phyloP scores from a whole-genome alignment of 92 coral and sea anemone species.

The Zoanthus sociatus region DNA sequence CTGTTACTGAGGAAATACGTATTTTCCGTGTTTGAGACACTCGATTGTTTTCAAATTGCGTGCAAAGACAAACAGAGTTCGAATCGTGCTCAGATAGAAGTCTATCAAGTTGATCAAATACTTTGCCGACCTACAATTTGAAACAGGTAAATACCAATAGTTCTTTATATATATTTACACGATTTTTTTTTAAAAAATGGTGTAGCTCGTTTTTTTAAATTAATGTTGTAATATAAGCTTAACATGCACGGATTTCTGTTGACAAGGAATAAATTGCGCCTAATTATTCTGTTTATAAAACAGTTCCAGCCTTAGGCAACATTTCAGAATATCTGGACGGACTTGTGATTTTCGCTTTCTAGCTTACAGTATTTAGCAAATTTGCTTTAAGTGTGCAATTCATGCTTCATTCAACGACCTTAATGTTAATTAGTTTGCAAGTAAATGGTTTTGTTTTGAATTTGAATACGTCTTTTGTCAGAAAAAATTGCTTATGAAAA shows the following conservation, averaged over 20 bases:
- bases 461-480: background rate
- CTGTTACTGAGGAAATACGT: conserved; percentile 21
- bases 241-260: background rate
- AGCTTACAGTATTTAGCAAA: background rate
- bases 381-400: background rate
- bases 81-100: background rate
- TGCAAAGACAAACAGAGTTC: conserved; percentile 25
- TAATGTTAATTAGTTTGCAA: background rate
- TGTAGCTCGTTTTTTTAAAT: background rate
- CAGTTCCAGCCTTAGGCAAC: background rate
- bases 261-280: background rate
- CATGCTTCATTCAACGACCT: background rate
- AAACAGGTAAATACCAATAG: background rate
- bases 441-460: background rate
- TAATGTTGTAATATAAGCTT: background rate
- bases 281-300: background rate
- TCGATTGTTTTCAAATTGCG: conserved; percentile 9
- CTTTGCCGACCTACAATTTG: background rate
- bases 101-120: conserved; percentile 23
- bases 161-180: background rate
- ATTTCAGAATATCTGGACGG: background rate
- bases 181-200: background rate
- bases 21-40: conserved; percentile 28
- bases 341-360: background rate
- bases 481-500: background rate